Base-by-base conservation (phyloP, 2,113 vertebrate species). In the Semicossyphus pulcher region DNA sequence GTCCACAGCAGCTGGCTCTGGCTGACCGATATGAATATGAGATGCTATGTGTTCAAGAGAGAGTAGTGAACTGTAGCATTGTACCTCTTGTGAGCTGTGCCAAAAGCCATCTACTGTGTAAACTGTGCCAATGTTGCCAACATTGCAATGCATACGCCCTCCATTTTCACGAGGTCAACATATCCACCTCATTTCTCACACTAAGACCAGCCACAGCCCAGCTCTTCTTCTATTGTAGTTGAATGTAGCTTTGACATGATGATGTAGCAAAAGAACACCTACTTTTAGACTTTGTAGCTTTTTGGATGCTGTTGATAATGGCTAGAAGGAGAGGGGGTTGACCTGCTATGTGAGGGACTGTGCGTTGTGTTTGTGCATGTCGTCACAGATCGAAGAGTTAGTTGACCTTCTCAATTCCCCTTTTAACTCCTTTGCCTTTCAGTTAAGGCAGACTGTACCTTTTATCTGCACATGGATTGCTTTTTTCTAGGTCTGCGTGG, bases 161-260 rank as follows among this genome's bases (percentile, higher is more conserved):
- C 29, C 68, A 54, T 83, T 86, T 67, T 67, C 80, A 81, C 61
- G 52, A 69, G 49, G 59, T 83, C 60, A 69, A 61, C 72, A 57
- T 63, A 32, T 78, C 51, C 73, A 70, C 72, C 81, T 84, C 72
- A 86, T 86, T 72, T 90, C 88, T 85, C 90, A 87, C 84, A 59
- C 87, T 88, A 88, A 92, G 86, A 90, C 92, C 93, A 94, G 93
- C 92, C 93, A 93, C 93, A 91, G 90, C 85, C 89, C 86, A 93
- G 89, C 92, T 91, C 88, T 91, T 93, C 88, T 91, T 81, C 90
- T 92, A 75, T 85, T 79, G 87, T 93, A 92, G 91, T 92, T 92
- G 89, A 93, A 93, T 93, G 93, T 94, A 94, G 93, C 92, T 92
- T 93, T 91, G 90, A 94, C 84, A 91, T 91, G 81, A 91, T 91